These are phyloP conservation scores for Phoenicopterus ruber DNA, from an alignment of 2,113 vertebrate genomes.

Conservation along the genomic window DNA sequence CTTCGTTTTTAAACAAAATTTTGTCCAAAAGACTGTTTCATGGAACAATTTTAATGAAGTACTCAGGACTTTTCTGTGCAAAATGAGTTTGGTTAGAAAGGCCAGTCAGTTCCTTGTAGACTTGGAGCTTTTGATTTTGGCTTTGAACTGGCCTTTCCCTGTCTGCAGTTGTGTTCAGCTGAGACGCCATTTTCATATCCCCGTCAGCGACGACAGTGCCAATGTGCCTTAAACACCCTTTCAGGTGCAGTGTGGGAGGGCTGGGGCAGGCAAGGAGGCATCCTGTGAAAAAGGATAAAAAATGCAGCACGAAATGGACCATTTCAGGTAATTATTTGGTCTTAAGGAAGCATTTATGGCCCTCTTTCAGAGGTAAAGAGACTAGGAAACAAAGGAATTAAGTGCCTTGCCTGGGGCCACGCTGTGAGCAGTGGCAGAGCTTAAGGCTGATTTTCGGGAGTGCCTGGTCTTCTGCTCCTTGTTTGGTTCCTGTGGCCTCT, in stretches of 20 bases:
- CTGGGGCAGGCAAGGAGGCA: neutral
- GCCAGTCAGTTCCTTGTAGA: neutral
- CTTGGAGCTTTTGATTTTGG: neutral
- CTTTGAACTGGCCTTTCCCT: neutral
- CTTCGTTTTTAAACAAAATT: neutral
- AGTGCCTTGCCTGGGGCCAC: neutral
- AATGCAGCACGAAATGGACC: neutral
- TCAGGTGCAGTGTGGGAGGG: accelerated
- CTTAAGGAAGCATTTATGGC: neutral
- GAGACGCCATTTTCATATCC: neutral
- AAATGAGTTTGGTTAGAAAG: neutral
- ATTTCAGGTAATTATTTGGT: neutral
- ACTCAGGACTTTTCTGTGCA: neutral
- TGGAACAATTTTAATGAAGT: neutral
- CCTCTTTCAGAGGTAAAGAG: neutral
- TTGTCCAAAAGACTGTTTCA: neutral
- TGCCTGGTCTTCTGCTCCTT: neutral
- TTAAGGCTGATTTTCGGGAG: neutral
- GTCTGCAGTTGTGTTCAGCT: neutral
- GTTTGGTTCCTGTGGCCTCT: neutral
- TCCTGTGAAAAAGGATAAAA: neutral
- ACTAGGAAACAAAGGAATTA: neutral
- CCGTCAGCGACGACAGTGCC: neutral
- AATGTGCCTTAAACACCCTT: neutral
- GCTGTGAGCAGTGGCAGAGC: neutral